These are phyloP conservation scores for Pipra filicauda DNA, from an alignment of 2,113 vertebrate species.

Conservation along the genomic window DNA sequence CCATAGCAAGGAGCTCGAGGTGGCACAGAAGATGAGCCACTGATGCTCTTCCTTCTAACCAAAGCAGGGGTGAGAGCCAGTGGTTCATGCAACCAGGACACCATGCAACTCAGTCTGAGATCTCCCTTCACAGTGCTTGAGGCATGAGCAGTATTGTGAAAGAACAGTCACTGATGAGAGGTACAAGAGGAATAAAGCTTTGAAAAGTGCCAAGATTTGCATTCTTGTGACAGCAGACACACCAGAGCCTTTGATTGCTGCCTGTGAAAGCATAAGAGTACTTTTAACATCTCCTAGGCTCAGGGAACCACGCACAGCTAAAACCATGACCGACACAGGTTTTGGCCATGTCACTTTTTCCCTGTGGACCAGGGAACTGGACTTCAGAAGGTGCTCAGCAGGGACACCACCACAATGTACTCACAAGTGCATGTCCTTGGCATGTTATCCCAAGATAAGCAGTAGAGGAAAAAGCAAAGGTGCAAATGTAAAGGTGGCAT, in stretches of 20 bases:
- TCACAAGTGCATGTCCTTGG: accelerated
- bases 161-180: not conserved
- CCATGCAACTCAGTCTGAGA: not conserved
- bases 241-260: not conserved
- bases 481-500: not conserved
- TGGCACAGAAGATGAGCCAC: not conserved
- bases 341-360: not conserved
- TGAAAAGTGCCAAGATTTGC: not conserved
- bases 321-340: not conserved
- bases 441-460: not conserved
- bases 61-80: not conserved
- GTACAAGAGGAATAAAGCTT: not conserved
- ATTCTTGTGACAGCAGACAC: not conserved
- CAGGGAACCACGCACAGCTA: not conserved
- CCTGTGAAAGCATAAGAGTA: not conserved
- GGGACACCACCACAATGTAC: not conserved
- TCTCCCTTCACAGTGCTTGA: not conserved
- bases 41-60: not conserved
- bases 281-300: not conserved
- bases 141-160: not conserved
- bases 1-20: not conserved
- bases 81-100: not conserved
- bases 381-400: not conserved
- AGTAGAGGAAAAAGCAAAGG: not conserved
- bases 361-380: not conserved